Evolutionary conservation across 1,140 invertebrate species (phyloP), one percentile per base, ranked within the genome.

Genomic region (Trissolcus basalis): DNA sequence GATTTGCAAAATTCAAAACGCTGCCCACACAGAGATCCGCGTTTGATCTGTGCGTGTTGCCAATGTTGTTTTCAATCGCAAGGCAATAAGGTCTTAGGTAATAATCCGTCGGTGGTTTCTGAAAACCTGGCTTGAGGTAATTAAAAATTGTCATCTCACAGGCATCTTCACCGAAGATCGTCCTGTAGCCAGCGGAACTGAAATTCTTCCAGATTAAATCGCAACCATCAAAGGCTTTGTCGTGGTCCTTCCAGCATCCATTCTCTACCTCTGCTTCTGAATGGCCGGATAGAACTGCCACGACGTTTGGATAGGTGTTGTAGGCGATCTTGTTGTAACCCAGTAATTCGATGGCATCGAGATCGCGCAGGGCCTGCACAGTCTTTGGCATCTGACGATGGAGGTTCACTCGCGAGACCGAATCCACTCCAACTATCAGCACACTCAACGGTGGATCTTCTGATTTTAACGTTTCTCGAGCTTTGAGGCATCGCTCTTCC

Each of bases 241-340:
- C 76, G 0, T 78, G 63, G 1, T 77, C 80, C 0, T 89, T 89
- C 86, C 91, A 91, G 74, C 93, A 95, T 0, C 83, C 85, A n/a
- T 86, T 84, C 53, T 89, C 88, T 19, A 95, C 74, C 73, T 93
- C 93, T 0, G 86, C 83, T 13, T 90, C 89, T 35, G 85, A 90
- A 12, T 92, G 79, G 0, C 95, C 95, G 1, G 91, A 92, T 0
- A 96, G 82, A 7, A 94, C 86, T 0, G 94, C 91, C 0, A 95
- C 90, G 27, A 96, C 75, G 83, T 97, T 96, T 0, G 94, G 94
- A 81, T 93, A 96, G 0, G 95, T 96, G 80, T 96, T 96, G 79
- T 95, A 94, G 0, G 90, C 95, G 4, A 95, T 91, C 89, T 96
- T 96, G 74, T 94, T 95, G 82, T 94, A 96, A 11, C 95, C 95